phyloP scores from a whole-genome alignment of 30 jellyfish, hydroid and myxozoan species.

The Sanderia malayensis region DNA sequence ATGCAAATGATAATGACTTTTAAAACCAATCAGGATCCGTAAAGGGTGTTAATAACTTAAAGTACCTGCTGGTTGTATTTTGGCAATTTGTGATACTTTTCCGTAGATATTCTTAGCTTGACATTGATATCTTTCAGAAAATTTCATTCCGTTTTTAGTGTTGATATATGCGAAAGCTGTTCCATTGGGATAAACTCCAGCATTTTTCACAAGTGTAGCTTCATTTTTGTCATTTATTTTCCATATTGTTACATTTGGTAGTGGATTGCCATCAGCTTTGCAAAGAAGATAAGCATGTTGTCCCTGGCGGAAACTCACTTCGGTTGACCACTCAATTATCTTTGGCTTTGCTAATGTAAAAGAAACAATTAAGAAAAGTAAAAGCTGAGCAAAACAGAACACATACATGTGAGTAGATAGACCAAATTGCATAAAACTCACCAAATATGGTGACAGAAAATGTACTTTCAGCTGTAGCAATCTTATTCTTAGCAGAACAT shows the following conservation, averaged over 20 bases:
- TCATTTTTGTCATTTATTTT: background rate
- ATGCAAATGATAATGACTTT: too few species aligned
- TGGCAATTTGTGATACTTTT: background rate
- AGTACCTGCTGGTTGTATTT: background rate
- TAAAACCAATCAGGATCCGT: too few species aligned
- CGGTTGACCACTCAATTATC: conserved; percentile 29
- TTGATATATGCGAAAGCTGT: conserved; percentile 14
- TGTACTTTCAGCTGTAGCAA: conserved; percentile 7
- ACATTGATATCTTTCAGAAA: conserved; percentile 23
- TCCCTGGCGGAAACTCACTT: conserved; percentile 15
- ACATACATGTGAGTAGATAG: background rate
- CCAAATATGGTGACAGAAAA: conserved; percentile 22
- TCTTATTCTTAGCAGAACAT: conserved; percentile 60
- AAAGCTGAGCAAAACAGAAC: background rate
- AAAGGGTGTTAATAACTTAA: too few species aligned
- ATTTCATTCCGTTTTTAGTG: background rate
- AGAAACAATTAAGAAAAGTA: background rate
- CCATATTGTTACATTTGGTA: conserved; percentile 38
- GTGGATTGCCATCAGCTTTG: conserved; percentile 62
- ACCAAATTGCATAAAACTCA: conserved; percentile 5
- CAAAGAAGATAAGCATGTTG: conserved; percentile 20
- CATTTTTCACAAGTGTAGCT: background rate
- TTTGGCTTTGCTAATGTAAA: conserved; percentile 38
- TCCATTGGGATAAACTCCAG: conserved; percentile 41
- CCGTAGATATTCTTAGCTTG: conserved; percentile 47